phyloP scores from a whole-genome alignment of 2,113 vertebrate species.

The Pseudonaja textilis region DNA sequence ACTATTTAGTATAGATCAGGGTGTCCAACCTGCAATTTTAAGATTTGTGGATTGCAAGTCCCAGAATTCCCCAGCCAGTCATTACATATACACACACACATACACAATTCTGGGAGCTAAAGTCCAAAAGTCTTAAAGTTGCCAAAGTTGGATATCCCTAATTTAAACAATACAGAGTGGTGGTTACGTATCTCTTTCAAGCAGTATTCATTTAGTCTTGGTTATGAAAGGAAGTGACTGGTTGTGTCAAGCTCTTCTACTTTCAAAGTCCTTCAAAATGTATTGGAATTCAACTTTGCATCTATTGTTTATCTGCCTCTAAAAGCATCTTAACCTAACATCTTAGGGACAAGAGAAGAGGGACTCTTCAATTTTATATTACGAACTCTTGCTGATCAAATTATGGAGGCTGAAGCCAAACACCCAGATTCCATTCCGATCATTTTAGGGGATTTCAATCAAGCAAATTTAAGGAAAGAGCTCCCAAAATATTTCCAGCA shows the following conservation, averaged over 20 bases:
- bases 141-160: too few relatives aligned
- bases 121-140: too few relatives aligned
- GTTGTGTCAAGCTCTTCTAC: not conserved
- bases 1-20: not conserved
- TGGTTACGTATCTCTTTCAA: not conserved
- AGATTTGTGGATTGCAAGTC: not conserved
- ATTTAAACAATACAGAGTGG: not conserved
- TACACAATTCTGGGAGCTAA: too few relatives aligned
- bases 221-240: not conserved
- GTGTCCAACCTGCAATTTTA: not conserved
- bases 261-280: not conserved
- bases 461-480: too few relatives aligned
- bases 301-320: not conserved
- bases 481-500: too few relatives aligned
- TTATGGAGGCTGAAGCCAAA: too few relatives aligned
- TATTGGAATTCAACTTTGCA: not conserved
- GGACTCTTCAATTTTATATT: not conserved
- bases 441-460: too few relatives aligned
- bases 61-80: too few relatives aligned
- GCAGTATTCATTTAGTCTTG: not conserved
- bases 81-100: not conserved
- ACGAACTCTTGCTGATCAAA: too few relatives aligned
- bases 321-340: not conserved
- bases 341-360: not conserved
- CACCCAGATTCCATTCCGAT: too few relatives aligned